Base-by-base conservation (phyloP, 1,140 invertebrate genomes). In the Listronotus bonariensis region DNA sequence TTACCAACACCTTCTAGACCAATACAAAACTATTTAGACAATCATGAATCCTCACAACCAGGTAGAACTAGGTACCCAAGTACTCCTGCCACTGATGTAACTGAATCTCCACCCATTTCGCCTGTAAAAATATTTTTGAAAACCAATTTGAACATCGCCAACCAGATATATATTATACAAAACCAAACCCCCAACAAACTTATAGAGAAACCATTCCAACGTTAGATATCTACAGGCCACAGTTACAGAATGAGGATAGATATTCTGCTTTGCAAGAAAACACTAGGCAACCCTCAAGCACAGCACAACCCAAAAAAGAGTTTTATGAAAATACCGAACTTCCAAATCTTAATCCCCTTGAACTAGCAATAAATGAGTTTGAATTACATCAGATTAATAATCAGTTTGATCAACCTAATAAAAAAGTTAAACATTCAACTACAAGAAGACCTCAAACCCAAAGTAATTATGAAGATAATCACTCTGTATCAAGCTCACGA, bases 361-460 rank as follows among this genome's bases (percentile, higher is more conserved):
- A 74, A n/a, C 63, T 74, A 51, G 71, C 69, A 0, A 73, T 76
- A n/a, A 74, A 72, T 43, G 69, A 74, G 58, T 73, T 70, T 42
- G 75, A 75, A 56, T 55, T 76, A 9, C 59, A 72, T 12, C 71
- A 76, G 68, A 74, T 75, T 12, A 76, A 75, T 38, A 62, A 66
- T 48, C 69, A 72, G 53, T 63, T 70, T 46, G 49, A 59, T 18
- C 46, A 74, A 41, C 59, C 55, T 32, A 46, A 63, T 14, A 68
- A 46, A 17, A 66, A 66, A 45, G 58, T 69, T 0, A 68, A 67
- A 59, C 63, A 65, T 38, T 53, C 60, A 11, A 67, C 55, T 31
- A 46, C 49, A 12, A 53, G 41, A 38, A 36, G 46, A 49, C 52
- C 42, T 14, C 31, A 54, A 55, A 53, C 34, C 15, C 17, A 8